phyloP scores from a whole-genome alignment of 92 coral and sea anemone genomes.

The Porites lobata region DNA sequence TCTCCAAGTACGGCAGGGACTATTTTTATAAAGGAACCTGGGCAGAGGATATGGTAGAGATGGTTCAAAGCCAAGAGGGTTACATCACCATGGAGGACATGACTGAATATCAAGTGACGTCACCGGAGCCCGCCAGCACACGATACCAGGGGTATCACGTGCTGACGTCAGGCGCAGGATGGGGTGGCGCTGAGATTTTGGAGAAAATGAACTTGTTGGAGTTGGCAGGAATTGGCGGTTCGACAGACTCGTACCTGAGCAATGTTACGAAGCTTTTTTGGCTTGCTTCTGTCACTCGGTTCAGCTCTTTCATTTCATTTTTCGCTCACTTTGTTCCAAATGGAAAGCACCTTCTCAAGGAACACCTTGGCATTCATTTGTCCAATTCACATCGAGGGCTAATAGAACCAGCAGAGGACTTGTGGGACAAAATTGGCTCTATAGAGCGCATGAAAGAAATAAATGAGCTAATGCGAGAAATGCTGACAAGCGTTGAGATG shows the following conservation, averaged over 20 bases:
- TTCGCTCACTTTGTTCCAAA: conserved; percentile 70
- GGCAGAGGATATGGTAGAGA: conserved; percentile 76
- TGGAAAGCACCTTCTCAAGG: conserved; percentile 62
- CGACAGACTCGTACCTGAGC: conserved; percentile 77
- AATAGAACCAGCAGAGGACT: conserved; percentile 59
- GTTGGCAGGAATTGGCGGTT: conserved; percentile 70
- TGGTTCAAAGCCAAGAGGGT: conserved; percentile 65
- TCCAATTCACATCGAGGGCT: conserved; percentile 62
- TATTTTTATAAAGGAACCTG: conserved; percentile 83
- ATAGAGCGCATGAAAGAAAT: conserved; percentile 63
- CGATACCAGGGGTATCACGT: conserved; percentile 77
- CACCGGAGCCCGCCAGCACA: conserved; percentile 82
- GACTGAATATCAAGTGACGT: conserved; percentile 69
- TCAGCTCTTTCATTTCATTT: conserved; percentile 83
- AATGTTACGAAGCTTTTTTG: conserved; percentile 80
- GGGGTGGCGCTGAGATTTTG: conserved; percentile 88
- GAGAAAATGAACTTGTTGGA: conserved; percentile 84
- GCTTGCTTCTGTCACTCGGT: conserved; percentile 86
- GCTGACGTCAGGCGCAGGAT: conserved; percentile 75
- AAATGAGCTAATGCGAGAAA: conserved; percentile 73
- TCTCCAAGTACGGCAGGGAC: conserved; percentile 68
- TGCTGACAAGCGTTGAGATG: conserved; percentile 60
- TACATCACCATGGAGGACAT: conserved; percentile 75
- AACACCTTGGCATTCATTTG: conserved; percentile 76
- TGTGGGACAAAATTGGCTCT: conserved; percentile 78